phyloP scores from a whole-genome alignment of 1,140 invertebrate species.

The Rhopalosiphum maidis region DNA sequence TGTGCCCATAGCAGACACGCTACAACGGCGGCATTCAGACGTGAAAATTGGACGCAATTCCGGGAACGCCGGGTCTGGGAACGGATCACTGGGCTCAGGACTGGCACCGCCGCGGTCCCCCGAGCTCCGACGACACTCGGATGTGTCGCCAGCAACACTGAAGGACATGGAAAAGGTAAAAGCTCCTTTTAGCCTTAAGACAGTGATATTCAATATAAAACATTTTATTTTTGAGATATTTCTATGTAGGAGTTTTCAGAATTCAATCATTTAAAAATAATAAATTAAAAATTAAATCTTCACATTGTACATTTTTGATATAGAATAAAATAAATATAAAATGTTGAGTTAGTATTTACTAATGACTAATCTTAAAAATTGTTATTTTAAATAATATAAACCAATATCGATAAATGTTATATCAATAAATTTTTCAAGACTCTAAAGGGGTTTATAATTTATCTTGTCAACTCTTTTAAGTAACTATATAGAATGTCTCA shows the following conservation, averaged over 20 bases:
- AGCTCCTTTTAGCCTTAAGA: no score
- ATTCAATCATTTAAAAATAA: no score
- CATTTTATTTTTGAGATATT: no score
- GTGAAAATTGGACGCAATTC: slow-evolving; percentile 71
- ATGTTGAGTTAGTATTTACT: background rate
- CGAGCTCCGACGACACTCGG: slow-evolving; percentile 79
- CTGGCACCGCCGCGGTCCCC: slow-evolving; percentile 79
- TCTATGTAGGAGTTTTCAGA: no score
- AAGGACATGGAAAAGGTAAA: slow-evolving; percentile 83
- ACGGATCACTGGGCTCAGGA: slow-evolving; percentile 65
- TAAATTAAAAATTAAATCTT: no score
- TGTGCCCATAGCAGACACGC: slow-evolving; percentile 75
- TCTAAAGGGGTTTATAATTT: background rate
- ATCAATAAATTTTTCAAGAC: background rate
- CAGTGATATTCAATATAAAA: background rate
- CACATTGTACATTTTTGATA: no score
- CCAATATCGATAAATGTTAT: background rate
- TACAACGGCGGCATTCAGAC: slow-evolving; percentile 80
- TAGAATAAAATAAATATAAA: no score
- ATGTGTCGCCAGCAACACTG: slow-evolving; percentile 81
- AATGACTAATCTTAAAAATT: background rate
- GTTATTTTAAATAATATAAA: no score
- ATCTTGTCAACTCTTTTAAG: no score
- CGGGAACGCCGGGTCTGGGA: slow-evolving; percentile 64
- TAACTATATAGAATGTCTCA: no score